Conservation (phyloP, 2,888 invertebrate species). For the Lasius fuliginosus region DNA sequence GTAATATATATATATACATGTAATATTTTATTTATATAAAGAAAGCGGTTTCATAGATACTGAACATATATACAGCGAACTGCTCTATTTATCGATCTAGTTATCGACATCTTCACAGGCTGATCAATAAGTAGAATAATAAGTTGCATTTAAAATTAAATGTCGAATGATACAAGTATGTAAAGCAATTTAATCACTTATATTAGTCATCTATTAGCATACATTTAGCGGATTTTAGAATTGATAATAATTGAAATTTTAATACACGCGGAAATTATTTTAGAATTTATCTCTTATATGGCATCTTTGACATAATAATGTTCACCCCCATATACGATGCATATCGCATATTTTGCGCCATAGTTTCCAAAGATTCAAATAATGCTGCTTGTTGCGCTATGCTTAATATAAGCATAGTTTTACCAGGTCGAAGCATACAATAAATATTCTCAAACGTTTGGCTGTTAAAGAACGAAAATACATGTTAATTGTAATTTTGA, state of each 20-base stretch:
- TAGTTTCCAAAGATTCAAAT: not conserved
- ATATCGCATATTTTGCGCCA: not conserved
- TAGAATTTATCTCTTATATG: not conserved
- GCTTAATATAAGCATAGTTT: not conserved
- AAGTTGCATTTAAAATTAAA: no score
- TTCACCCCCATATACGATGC: not conserved
- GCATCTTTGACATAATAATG: not conserved
- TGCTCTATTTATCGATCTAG: no score
- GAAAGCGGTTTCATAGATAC: not conserved
- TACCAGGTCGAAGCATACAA: slow-evolving; percentile 2
- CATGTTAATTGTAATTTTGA: not conserved
- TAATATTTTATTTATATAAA: not conserved
- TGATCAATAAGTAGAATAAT: no score
- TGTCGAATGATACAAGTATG: no score
- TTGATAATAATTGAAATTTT: not conserved
- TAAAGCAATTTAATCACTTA: no score
- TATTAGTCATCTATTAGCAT: no score
- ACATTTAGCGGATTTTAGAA: not conserved
- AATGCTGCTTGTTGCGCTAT: not conserved
- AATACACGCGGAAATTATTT: not conserved
- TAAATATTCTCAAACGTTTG: not conserved
- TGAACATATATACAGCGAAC: not conserved
- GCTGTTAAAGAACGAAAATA: not conserved
- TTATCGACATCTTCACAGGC: not conserved
- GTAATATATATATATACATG: not conserved